Evolutionary conservation across 2,888 invertebrate genomes (phyloP).

Genomic region (Torymus aiolomorphi): DNA sequence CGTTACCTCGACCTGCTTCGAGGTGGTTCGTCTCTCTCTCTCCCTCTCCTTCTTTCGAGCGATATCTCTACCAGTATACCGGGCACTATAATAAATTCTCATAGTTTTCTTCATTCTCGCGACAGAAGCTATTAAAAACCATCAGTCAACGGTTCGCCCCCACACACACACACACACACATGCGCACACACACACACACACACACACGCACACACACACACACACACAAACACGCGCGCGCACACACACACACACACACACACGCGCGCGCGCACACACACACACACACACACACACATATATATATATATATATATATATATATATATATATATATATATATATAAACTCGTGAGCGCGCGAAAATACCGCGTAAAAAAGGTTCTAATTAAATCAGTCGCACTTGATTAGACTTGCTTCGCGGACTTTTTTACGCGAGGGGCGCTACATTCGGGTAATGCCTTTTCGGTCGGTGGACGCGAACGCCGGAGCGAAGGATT

Average conservation of each 20-base stretch:
- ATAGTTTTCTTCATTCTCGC: constrained; percentile 16
- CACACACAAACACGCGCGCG: too few species aligned
- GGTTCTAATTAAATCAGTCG: constrained; percentile 48
- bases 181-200: too few species aligned
- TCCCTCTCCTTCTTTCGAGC: constrained; percentile 9
- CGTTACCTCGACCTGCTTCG: constrained; percentile 69
- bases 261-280: too few species aligned
- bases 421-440: neutral
- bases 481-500: too few species aligned
- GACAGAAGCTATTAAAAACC: constrained; percentile 51
- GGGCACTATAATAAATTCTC: constrained; percentile 58
- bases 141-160: constrained; percentile 15
- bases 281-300: too few species aligned
- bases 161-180: too few species aligned
- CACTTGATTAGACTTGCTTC: constrained; percentile 31
- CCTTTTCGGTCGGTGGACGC: too few species aligned
- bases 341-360: constrained; percentile 7
- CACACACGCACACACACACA: too few species aligned
- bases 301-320: too few species aligned
- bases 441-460: too few species aligned
- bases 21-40: neutral
- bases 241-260: too few species aligned
- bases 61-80: neutral
- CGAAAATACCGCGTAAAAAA: constrained; percentile 34
- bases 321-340: too few species aligned